A percentile compares a stretch with the other conserved stretches of the same genome.
These are phyloP conservation scores for Zaprionus lineosus DNA, from an alignment of 2,888 invertebrate genomes.

Conservation along the genomic window DNA sequence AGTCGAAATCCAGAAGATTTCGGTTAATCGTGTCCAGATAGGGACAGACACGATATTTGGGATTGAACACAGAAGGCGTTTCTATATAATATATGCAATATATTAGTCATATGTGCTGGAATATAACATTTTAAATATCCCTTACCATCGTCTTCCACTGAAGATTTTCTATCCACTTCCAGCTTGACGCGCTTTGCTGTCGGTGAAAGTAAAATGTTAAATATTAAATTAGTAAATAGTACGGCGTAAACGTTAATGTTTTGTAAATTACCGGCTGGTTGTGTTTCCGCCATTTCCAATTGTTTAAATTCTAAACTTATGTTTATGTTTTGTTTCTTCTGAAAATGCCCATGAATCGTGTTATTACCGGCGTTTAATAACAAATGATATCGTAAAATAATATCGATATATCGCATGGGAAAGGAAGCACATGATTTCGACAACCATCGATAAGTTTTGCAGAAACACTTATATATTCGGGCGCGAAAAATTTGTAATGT, in stretches of 20 bases:
- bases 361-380: conserved; percentile 39
- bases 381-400: not conserved
- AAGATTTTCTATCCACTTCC: conserved; percentile 46
- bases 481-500: too few species aligned
- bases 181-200: conserved; percentile 57
- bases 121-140: not conserved
- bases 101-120: not conserved
- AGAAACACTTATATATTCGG: too few species aligned
- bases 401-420: not conserved
- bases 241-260: not conserved
- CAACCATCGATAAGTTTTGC: too few species aligned
- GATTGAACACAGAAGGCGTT: conserved; percentile 83
- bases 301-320: not conserved
- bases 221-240: not conserved
- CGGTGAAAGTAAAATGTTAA: not conserved
- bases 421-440: too few species aligned
- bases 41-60: conserved; percentile 89
- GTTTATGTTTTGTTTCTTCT: conserved; percentile 33
- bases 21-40: conserved; percentile 99
- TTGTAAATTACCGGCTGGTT: conserved; percentile 27
- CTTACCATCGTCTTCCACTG: conserved; percentile 61
- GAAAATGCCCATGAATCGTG: conserved; percentile 20
- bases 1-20: conserved; percentile 98
- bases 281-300: conserved; percentile 33
- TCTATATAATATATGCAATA: conserved; percentile 41